Percentiles rank a stretch among this genome's conserved stretches.
These are phyloP conservation scores for Coccyzus lansbergi DNA, from an alignment of 2,797 vertebrate genomes.

Conservation along the genomic window DNA sequence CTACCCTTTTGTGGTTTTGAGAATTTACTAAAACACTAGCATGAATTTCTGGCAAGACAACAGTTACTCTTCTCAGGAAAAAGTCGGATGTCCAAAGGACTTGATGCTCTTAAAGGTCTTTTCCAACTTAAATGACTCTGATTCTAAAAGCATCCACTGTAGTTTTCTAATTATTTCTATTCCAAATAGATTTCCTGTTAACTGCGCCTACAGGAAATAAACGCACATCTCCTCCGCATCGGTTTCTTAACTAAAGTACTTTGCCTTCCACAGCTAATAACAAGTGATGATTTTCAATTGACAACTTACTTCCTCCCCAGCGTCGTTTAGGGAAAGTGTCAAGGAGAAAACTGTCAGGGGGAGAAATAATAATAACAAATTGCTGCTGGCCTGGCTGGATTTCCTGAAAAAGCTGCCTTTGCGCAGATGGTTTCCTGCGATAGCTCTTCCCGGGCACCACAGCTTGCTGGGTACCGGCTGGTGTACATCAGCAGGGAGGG, in stretches of 20 bases:
- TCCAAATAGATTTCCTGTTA: conserved; percentile 2
- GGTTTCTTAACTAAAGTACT: not conserved
- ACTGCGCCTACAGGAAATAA: conserved; percentile 37
- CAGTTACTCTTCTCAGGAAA: not conserved
- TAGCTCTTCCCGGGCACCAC: conserved; percentile 75
- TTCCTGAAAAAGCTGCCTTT: conserved; percentile 74
- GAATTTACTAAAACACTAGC: not conserved
- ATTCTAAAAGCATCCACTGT: not conserved
- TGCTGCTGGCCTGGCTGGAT: conserved; percentile 57
- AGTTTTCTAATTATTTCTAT: not conserved
- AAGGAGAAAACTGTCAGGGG: conserved; percentile 60
- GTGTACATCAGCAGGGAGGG: not conserved
- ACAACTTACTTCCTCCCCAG: conserved; percentile 6
- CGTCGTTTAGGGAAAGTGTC: conserved; percentile 37
- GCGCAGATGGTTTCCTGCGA: conserved; percentile 90
- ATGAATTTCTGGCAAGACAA: not conserved
- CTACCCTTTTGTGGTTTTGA: not conserved
- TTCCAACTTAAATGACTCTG: not conserved
- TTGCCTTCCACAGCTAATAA: not conserved
- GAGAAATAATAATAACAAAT: not conserved
- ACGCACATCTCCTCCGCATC: not conserved
- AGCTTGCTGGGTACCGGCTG: not conserved
- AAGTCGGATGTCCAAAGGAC: not conserved
- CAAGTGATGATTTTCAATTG: not conserved
- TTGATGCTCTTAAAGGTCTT: not conserved